A percentile compares a stretch with the other conserved stretches of the same genome.
Conservation (phyloP, 2,888 invertebrate species). For the Drosophila prostipennis region DNA sequence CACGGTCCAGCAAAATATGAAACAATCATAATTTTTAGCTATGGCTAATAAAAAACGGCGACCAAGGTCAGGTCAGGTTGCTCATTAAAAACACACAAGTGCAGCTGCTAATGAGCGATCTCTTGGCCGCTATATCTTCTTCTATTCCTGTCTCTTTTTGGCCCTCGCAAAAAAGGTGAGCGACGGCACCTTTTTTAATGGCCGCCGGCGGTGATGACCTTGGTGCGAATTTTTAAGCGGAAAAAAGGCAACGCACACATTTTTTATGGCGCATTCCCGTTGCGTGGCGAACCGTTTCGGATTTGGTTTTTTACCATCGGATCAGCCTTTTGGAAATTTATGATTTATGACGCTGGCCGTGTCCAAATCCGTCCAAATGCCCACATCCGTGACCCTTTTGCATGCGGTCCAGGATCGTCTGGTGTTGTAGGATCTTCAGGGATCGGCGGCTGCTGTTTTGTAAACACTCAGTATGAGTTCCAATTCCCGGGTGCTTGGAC, state of each 20-base stretch:
- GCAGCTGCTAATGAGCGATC: slow-evolving; percentile 44
- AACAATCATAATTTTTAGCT: slow-evolving; percentile 66
- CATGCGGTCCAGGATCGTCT: slow-evolving; percentile 55
- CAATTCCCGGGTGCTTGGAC: slow-evolving; percentile 75
- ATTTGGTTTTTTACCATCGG: slow-evolving; percentile 68
- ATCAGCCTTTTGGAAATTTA: slow-evolving; percentile 73
- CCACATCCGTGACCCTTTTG: slow-evolving; percentile 75
- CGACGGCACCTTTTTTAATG: slow-evolving; percentile 66
- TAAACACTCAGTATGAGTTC: slow-evolving; percentile 83
- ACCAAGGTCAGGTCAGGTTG: slow-evolving; percentile 61
- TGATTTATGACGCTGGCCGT: slow-evolving; percentile 80
- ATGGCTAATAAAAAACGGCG: slow-evolving; percentile 41
- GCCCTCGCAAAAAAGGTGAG: slow-evolving; percentile 11
- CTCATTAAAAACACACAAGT: slow-evolving; percentile 69
- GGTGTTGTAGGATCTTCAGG: slow-evolving; percentile 23
- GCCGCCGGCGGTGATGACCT: slow-evolving; percentile 66
- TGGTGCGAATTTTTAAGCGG: slow-evolving; percentile 65
- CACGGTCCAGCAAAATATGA: slow-evolving; percentile 42
- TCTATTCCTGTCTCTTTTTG: slow-evolving; percentile 13
- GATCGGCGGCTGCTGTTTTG: slow-evolving; percentile 77
- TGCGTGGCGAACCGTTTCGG: slow-evolving; percentile 68
- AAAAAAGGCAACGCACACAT: slow-evolving; percentile 45
- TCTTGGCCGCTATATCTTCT: slow-evolving; percentile 7
- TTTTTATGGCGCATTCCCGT: slow-evolving; percentile 61
- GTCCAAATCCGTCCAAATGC: slow-evolving; percentile 36